Base-by-base conservation (phyloP, 2,888 invertebrate species). In the Philaethria dido region DNA sequence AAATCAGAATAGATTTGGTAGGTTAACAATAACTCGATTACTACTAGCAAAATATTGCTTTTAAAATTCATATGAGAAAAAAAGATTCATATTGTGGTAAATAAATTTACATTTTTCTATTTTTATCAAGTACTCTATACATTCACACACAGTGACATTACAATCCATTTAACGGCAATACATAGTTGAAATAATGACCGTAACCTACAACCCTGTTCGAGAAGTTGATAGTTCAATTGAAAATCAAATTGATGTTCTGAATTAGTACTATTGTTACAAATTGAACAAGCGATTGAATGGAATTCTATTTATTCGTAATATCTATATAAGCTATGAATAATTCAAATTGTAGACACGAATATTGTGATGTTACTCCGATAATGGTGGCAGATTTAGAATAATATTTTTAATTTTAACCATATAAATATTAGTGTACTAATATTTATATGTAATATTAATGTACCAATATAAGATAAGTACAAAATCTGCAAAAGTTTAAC, bases 221-320 rank as follows among this genome's bases (percentile, higher is more conserved):
- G 47, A 57, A 48, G 47, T 64, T 57, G 54, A 64, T 64, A 57
- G 57, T 48, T 64, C 57, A 64, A 57, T 64, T 64, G 64, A 57
- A 57, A 64, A 64, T 48, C 57, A 47, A 57, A 59, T 64, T 48
- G 64, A 59, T 57, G 57, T 59, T 64, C 48, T 18, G 57, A 64
- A 64, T 64, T 64, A 64, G 39, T 47, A 47, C 57, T 57, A 64
- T 64, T 64, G 48, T 64, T 47, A 64, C 64, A 57, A 57, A 48
- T 57, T 39, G 62, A 36, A 52, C 50, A 52, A 63, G 63, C 54
- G n/a, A 63, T 54, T 63, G 39, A 48, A 59, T 60, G 60, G 60
- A 45, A 60, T 60, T 60, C 60, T 60, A 60, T 60, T 60, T 60
- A 33, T 60, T 45, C 45, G 0, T 45, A 60, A 45, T 60, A 60